Conservation (phyloP, 1,140 invertebrate genomes). For the Ladona fulva region DNA sequence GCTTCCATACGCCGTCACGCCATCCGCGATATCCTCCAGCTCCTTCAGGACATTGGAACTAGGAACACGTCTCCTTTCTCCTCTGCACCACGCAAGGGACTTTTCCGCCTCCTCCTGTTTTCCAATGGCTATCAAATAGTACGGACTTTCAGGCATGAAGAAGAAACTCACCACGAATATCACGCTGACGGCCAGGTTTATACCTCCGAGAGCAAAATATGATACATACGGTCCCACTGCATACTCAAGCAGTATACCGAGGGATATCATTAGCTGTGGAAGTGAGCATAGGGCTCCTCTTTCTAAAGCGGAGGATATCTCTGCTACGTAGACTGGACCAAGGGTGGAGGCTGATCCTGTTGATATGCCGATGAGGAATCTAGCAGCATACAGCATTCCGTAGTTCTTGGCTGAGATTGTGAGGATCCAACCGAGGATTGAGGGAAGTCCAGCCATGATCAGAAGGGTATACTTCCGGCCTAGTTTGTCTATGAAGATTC, state of each 20-base stretch:
- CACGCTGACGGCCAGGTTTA: background rate
- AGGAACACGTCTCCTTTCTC: constrained; percentile 14
- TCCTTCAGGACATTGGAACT: background rate
- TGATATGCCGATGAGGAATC: constrained; percentile 46
- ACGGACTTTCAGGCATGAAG: constrained; percentile 32
- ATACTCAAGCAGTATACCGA: constrained; percentile 63
- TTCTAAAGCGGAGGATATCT: constrained; percentile 68
- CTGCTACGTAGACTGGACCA: constrained; percentile 70
- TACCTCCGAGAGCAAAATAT: background rate
- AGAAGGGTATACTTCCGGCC: constrained; percentile 42
- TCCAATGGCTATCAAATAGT: constrained; percentile 29
- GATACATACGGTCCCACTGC: constrained; percentile 39
- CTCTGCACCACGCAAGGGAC: constrained; percentile 22
- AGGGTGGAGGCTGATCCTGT: constrained; percentile 52
- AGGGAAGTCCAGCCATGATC: constrained; percentile 27
- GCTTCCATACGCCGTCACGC: no score
- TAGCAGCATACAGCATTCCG: constrained; percentile 38
- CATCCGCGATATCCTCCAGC: background rate
- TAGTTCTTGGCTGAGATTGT: background rate
- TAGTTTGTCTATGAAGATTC: constrained; percentile 43
- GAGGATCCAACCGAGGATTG: background rate
- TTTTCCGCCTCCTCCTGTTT: constrained; percentile 32
- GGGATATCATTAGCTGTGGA: constrained; percentile 65
- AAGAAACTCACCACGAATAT: constrained; percentile 30
- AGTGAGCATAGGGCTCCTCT: constrained; percentile 68